A percentile compares a stretch with the other conserved stretches of the same genome.
Conservation (phyloP, 2,113 vertebrate genomes). For the Oncorhynchus mykiss region DNA sequence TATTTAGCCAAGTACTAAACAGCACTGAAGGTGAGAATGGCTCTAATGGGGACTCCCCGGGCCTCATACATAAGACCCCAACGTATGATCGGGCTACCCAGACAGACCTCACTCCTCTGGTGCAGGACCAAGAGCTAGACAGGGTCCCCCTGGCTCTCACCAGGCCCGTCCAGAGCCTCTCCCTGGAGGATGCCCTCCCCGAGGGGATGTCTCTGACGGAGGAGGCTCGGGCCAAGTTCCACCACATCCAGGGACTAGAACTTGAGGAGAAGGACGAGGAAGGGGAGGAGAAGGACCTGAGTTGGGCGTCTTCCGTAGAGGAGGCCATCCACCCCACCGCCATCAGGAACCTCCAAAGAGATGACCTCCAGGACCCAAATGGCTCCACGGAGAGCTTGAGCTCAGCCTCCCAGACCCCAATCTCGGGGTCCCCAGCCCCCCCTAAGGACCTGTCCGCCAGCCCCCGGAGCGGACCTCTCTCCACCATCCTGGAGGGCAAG, state of each 20-base stretch:
- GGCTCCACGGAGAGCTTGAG: slow-evolving; percentile 57
- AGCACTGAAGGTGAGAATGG: slow-evolving; percentile 58
- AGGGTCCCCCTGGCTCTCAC: slow-evolving; percentile 36
- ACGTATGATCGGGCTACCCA: slow-evolving; percentile 68
- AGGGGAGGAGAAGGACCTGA: slow-evolving; percentile 55
- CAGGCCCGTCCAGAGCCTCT: slow-evolving; percentile 53
- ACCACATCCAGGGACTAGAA: slow-evolving; percentile 51
- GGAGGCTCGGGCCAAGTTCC: slow-evolving; percentile 47
- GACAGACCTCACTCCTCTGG: slow-evolving; percentile 54
- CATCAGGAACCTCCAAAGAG: slow-evolving; percentile 59
- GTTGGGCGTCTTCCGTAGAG: slow-evolving; percentile 63
- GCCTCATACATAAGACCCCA: slow-evolving; percentile 30
- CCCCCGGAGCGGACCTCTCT: slow-evolving; percentile 50
- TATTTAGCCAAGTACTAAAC: slow-evolving; percentile 63
- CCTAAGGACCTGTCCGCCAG: slow-evolving; percentile 53
- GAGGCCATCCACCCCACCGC: slow-evolving; percentile 62
- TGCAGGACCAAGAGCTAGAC: slow-evolving; percentile 17
- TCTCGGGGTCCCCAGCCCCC: slow-evolving; percentile 33
- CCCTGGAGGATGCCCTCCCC: slow-evolving; percentile 67
- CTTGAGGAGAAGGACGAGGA: slow-evolving; percentile 53
- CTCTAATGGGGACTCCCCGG: slow-evolving; percentile 27
- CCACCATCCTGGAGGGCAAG: slow-evolving; percentile 58
- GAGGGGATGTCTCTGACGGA: slow-evolving; percentile 26
- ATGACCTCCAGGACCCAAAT: slow-evolving; percentile 64
- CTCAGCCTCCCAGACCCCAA: slow-evolving; percentile 41